Evolutionary conservation across 2,113 vertebrate species (phyloP), one percentile per base, ranked within the genome.

Genomic region (Megaceryle maxima): DNA sequence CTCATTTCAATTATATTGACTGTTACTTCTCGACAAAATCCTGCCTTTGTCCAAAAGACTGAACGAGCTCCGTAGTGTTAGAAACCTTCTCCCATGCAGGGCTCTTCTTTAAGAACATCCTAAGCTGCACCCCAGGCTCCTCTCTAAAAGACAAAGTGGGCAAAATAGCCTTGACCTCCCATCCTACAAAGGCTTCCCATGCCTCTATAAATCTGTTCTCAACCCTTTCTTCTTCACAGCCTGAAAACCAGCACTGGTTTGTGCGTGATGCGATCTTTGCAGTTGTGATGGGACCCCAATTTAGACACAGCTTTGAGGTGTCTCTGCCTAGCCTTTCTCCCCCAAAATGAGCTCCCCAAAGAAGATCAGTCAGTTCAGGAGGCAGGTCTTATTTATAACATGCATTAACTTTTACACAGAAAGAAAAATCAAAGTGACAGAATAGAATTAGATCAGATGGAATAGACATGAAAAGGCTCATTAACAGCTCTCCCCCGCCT

Each of bases 401-500:
- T 12, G 57, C 87, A 87, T 95, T 95, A 96, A 91, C 91, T 94
- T 90, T 55, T 79, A 68, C 48, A 69, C 57, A 88, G 93, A 79
- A 91, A 96, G 93, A 89, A 75, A 91, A 95, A 96, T 96, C 94
- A 94, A 96, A 96, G 95, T 79, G 91, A 76, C 77, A 84, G 93
- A 95, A 96, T 92, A 94, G 96, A 97, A 96, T 96, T 92, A 96
- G 89, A 96, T 96, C 91, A 95, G 94, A 94, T 89, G 55, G 95
- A 75, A 89, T 3, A 92, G 94, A 96, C 95, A 95, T 97, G 91
- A 97, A 96, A 97, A 96, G 87, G 89, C 89, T 97, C 95, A 97
- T 97, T 97, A 97, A 64, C 96, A 97, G 81, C 81, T 96, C 81
- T 94, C 57, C 66, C 60, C 83, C 7, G 2, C 96, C 89, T 79